These are phyloP conservation scores for Sarotherodon lohbergeri DNA, from an alignment of 2,113 vertebrate genomes.

Conservation along the genomic window DNA sequence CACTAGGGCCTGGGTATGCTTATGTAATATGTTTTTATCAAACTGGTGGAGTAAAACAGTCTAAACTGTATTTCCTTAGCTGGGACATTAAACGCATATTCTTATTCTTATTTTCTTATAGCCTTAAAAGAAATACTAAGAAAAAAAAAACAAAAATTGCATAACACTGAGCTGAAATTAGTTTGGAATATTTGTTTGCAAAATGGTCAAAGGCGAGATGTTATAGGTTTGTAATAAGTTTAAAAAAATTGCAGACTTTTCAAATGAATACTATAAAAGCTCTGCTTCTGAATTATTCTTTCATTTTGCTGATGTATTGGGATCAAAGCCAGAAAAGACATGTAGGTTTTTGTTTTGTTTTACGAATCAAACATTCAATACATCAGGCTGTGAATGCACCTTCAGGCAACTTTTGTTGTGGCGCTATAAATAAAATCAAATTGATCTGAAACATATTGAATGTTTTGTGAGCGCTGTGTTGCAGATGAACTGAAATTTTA, in stretches of 20 bases:
- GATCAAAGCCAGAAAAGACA: not conserved
- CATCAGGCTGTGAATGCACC: not conserved
- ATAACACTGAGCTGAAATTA: not conserved
- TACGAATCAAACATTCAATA: not conserved
- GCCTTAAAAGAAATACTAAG: not conserved
- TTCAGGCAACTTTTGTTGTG: not conserved
- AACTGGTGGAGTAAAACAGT: not conserved
- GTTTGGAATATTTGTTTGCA: not conserved
- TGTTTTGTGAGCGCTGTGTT: not conserved
- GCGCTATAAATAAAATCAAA: not conserved
- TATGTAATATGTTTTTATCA: not conserved
- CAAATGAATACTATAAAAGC: not conserved
- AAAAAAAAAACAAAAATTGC: not conserved
- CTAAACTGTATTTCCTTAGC: not conserved
- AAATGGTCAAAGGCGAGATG: rapidly evolving
- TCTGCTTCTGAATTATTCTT: rapidly evolving
- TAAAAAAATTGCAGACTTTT: not conserved
- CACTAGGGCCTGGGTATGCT: not conserved
- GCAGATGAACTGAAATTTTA: not conserved
- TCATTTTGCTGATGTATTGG: not conserved
- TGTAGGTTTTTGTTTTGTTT: not conserved
- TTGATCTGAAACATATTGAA: not conserved
- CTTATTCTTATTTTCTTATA: not conserved
- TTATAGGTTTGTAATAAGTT: not conserved
- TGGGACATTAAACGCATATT: not conserved